Evolutionary conservation across 2,888 invertebrate genomes (phyloP).

Genomic region (Chydorus sphaericus): DNA sequence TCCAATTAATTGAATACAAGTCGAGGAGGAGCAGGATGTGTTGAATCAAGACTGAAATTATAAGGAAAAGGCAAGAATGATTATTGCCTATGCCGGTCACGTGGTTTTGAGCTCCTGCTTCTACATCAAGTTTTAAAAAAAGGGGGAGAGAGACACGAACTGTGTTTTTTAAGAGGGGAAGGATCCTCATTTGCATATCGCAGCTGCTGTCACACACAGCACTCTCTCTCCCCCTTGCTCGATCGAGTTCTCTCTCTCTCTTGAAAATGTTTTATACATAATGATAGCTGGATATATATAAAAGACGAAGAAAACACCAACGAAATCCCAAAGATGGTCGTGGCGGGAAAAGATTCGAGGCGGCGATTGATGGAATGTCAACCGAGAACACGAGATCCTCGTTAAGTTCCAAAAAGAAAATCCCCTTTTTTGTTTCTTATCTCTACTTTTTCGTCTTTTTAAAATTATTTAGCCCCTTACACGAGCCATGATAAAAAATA

Average conservation of each 20-base stretch:
- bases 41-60: background rate
- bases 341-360: too few relatives aligned
- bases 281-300: background rate
- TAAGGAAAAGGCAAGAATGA: background rate
- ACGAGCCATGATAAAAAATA: too few relatives aligned
- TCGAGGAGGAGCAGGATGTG: background rate
- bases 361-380: conserved; percentile 7
- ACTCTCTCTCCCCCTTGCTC: background rate
- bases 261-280: background rate
- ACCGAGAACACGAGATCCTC: conserved; percentile 1
- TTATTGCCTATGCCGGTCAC: background rate
- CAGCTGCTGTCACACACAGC: conserved; percentile 5
- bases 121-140: background rate
- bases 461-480: too few relatives aligned
- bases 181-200: background rate
- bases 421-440: background rate
- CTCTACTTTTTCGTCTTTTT: background rate
- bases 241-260: background rate
- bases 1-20: too few relatives aligned
- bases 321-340: background rate
- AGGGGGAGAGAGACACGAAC: background rate
- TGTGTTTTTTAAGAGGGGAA: background rate
- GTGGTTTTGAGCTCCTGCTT: too few relatives aligned
- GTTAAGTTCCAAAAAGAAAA: background rate
- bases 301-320: background rate